Percentiles rank a stretch among this genome's conserved stretches.
Conservation (phyloP, 2,888 invertebrate species). For the Perithous albicinctus region DNA sequence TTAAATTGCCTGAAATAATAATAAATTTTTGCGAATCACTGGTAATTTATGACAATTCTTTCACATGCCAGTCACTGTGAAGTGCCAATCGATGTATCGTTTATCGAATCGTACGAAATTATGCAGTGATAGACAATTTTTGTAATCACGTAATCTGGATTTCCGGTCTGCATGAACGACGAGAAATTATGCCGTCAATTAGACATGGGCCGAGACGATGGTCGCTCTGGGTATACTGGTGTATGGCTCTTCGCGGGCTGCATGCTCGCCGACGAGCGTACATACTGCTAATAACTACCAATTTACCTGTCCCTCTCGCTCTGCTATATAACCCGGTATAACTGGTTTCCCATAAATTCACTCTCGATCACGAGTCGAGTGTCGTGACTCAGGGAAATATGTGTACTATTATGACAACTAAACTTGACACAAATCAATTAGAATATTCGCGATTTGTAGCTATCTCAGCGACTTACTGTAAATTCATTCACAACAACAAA, state of each 20-base stretch:
- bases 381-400: constrained; percentile 59
- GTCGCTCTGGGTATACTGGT: constrained; percentile 12
- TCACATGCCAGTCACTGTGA: constrained; percentile 4
- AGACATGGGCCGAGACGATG: constrained; percentile 50
- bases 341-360: constrained; percentile 80
- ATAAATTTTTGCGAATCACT: background rate
- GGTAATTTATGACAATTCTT: background rate
- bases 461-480: background rate
- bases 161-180: constrained; percentile 59
- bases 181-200: constrained; percentile 63
- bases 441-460: constrained; percentile 57
- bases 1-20: background rate
- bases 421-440: constrained; percentile 80
- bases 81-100: constrained; percentile 15
- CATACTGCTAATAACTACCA: constrained; percentile 79
- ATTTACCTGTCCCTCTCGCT: constrained; percentile 78
- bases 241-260: constrained; percentile 9
- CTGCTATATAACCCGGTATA: constrained; percentile 67
- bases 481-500: background rate
- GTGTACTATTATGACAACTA: constrained; percentile 78
- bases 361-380: constrained; percentile 66
- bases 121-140: constrained; percentile 60
- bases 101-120: constrained; percentile 43
- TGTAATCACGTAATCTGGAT: constrained; percentile 64
- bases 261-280: constrained; percentile 69